Base-by-base conservation (phyloP, 2,888 invertebrate species). In the Cheilosia urbana region DNA sequence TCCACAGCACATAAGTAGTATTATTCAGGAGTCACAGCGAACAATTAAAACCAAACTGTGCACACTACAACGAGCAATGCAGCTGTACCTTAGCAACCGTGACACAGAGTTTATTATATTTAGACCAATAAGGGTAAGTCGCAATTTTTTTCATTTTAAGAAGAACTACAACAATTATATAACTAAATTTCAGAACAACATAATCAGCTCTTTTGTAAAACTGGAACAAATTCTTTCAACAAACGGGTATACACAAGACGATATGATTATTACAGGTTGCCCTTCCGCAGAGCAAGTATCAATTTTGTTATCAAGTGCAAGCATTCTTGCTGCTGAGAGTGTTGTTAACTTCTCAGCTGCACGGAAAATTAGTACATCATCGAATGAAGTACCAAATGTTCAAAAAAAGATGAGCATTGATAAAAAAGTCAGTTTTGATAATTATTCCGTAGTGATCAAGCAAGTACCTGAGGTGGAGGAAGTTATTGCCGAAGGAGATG, bases 81-180 rank as follows among this genome's bases (percentile, higher is more conserved):
- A 97, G 88, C 94, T 99, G 1, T 99, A 99, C 92, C 93, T 99
- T 69, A 97, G 99, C 15, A 99, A 99, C 92, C 95, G 96, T 88
- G 99, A 99, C 91, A 99, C 99, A 0, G 99, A 99, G 92, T 97
- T 98, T 89, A 99, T 99, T 89, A 94, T 99, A 11, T 98, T 99
- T 89, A 95, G 98, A 75, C 99, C 99, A 2, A 97, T 99, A 62
- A 95, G 97, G 92, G 97, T 97, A 90, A 91, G 93, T 88, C 81
- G 40, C 6, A 17, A 3, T 1, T 24, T 24, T 24, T 24, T 24
- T 49, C 3, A 2, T 49, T 11, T 17, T 4, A 21, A 51, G 13
- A 21, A 11, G 9, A 87, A 51, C 30, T 65, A 45, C 71, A 75
- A 24, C n/a, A n/a, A 53, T 4, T n/a, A 9, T 21, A 1, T 11